These are phyloP conservation scores for Sylvilagus bachmani DNA, from an alignment of 2,113 vertebrate genomes.

Conservation along the genomic window DNA sequence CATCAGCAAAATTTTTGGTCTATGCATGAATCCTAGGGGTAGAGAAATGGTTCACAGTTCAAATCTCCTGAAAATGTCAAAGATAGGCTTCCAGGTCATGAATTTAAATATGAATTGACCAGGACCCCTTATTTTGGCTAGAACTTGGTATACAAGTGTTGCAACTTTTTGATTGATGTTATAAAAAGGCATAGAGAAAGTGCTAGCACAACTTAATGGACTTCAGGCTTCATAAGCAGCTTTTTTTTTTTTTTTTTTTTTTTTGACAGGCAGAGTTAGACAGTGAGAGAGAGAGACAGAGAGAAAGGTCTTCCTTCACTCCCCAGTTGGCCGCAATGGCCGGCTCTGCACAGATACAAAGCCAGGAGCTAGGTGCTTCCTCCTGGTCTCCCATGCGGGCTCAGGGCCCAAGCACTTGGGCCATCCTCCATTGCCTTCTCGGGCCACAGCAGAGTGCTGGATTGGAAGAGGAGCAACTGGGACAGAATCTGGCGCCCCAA, in stretches of 20 bases:
- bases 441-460: too few species aligned
- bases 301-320: too few species aligned
- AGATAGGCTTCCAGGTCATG: not conserved
- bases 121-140: slow-evolving; percentile 39
- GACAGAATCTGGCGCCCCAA: too few species aligned
- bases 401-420: too few species aligned
- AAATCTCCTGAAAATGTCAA: not conserved
- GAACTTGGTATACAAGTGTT: not conserved
- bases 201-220: not conserved
- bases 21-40: not conserved
- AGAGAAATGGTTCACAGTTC: slow-evolving; percentile 49
- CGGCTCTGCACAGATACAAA: too few species aligned
- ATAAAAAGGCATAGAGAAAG: slow-evolving; percentile 22
- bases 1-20: not conserved
- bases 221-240: slow-evolving; percentile 6
- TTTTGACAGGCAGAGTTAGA: not conserved
- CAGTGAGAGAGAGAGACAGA: too few species aligned
- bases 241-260: not conserved
- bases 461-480: too few species aligned
- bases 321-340: too few species aligned
- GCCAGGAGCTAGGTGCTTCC: too few species aligned
- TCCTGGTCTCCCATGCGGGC: too few species aligned
- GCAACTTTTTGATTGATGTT: not conserved
- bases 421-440: too few species aligned
- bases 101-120: not conserved